phyloP scores from a whole-genome alignment of 2,888 invertebrate genomes.

The Rhimphoctona megacephalus region DNA sequence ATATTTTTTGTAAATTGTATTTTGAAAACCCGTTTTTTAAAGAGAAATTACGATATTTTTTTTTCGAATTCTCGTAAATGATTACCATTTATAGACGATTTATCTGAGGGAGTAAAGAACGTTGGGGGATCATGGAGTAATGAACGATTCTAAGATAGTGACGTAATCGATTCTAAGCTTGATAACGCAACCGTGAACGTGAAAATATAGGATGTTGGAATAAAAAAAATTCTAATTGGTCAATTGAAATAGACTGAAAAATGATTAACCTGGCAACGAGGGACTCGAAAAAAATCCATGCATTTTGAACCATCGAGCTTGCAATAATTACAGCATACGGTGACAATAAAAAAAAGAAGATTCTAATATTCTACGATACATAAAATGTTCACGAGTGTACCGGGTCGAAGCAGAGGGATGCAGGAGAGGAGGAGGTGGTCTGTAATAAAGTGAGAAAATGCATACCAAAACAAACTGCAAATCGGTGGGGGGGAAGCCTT shows the following conservation, averaged over 20 bases:
- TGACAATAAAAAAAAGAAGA: slow-evolving; percentile 18
- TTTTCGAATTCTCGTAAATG: not conserved
- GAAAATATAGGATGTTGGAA: slow-evolving; percentile 7
- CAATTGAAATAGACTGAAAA: not conserved
- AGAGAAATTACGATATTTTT: not conserved
- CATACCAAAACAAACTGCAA: slow-evolving; percentile 69
- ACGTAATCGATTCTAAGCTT: slow-evolving; percentile 51
- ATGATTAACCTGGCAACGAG: slow-evolving; percentile 27
- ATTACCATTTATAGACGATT: not conserved
- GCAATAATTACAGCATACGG: not conserved
- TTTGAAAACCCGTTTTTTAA: not conserved
- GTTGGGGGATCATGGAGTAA: slow-evolving; percentile 33
- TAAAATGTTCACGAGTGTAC: slow-evolving; percentile 35
- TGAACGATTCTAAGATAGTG: slow-evolving; percentile 42
- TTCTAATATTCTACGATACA: slow-evolving; percentile 21
- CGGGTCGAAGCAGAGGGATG: slow-evolving; percentile 14
- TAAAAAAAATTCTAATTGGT: not conserved
- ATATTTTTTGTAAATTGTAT: not conserved
- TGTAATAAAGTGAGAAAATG: slow-evolving; percentile 63
- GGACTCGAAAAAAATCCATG: slow-evolving; percentile 1
- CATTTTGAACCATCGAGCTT: not conserved
- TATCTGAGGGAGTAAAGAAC: not conserved
- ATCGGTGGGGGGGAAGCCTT: slow-evolving; percentile 35
- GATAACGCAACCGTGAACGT: slow-evolving; percentile 37
- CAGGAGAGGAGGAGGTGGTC: slow-evolving; percentile 3